Conservation (phyloP, 2,888 invertebrate genomes). For the Amphipoea lucens region DNA sequence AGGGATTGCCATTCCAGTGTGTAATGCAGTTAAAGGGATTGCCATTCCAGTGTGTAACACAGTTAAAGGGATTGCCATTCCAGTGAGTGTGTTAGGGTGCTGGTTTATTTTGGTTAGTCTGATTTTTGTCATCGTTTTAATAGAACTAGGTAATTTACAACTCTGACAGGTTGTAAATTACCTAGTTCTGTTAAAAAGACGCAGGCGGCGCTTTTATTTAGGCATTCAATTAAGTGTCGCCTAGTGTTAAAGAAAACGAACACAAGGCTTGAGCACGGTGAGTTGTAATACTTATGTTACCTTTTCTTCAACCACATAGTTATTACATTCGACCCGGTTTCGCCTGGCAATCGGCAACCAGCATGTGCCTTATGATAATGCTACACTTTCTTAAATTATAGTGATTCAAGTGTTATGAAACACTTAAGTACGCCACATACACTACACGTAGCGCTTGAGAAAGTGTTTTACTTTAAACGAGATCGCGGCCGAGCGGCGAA, state of each 20-base stretch:
- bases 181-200: too few species aligned
- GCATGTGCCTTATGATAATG: conserved; percentile 8
- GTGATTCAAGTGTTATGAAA: not conserved
- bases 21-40: too few species aligned
- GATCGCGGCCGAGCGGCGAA: conserved; percentile 5
- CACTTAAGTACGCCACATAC: not conserved
- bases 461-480: conserved; percentile 30
- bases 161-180: too few species aligned
- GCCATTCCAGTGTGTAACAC: not conserved
- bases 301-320: not conserved
- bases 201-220: too few species aligned
- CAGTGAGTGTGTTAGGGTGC: not conserved
- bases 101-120: not conserved
- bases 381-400: conserved; percentile 11
- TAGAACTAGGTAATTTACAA: too few species aligned
- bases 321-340: not conserved
- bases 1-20: too few species aligned
- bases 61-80: too few species aligned
- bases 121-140: too few species aligned
- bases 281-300: not conserved
- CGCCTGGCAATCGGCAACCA: not conserved
- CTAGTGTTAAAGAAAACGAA: not conserved
- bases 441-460: not conserved
- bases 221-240: too few species aligned
- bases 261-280: not conserved